These are phyloP conservation scores for Barypeithes pellucidus DNA, from an alignment of 2,888 invertebrate genomes.

Conservation along the genomic window DNA sequence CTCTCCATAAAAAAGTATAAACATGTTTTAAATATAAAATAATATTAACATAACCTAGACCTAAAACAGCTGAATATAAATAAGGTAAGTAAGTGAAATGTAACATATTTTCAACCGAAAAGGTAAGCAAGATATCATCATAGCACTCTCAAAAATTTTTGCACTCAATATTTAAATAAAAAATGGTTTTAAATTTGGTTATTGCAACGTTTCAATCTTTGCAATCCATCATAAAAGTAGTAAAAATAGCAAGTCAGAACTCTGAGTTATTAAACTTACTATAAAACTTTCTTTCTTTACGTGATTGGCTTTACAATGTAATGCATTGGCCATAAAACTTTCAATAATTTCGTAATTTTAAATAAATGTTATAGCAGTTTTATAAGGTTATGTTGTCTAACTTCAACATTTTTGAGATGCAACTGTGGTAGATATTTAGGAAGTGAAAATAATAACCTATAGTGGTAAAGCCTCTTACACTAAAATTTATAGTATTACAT, in stretches of 20 bases:
- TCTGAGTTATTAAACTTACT: too few relatives aligned
- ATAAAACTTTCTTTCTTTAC: too few relatives aligned
- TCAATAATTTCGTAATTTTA: not conserved
- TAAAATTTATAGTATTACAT: constrained; percentile 36
- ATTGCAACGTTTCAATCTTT: not conserved
- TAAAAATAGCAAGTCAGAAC: too few relatives aligned
- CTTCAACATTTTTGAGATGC: not conserved
- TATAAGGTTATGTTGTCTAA: not conserved
- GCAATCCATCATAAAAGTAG: not conserved
- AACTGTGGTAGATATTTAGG: not conserved
- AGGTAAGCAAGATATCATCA: constrained; percentile 11
- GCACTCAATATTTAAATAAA: not conserved
- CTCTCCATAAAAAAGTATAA: constrained; percentile 57
- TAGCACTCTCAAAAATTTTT: not conserved
- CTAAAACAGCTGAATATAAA: constrained; percentile 20
- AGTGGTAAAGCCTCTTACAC: constrained; percentile 46
- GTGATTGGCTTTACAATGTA: too few relatives aligned
- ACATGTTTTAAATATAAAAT: constrained; percentile 45
- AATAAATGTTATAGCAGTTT: not conserved
- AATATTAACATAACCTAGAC: constrained; percentile 32
- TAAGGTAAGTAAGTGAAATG: constrained; percentile 24
- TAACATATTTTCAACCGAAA: constrained; percentile 3
- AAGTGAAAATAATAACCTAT: constrained; percentile 24
- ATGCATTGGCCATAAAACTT: too few relatives aligned
- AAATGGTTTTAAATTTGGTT: not conserved